These are phyloP conservation scores for Eira barbara DNA, from an alignment of 2,113 vertebrate genomes.

Conservation along the genomic window DNA sequence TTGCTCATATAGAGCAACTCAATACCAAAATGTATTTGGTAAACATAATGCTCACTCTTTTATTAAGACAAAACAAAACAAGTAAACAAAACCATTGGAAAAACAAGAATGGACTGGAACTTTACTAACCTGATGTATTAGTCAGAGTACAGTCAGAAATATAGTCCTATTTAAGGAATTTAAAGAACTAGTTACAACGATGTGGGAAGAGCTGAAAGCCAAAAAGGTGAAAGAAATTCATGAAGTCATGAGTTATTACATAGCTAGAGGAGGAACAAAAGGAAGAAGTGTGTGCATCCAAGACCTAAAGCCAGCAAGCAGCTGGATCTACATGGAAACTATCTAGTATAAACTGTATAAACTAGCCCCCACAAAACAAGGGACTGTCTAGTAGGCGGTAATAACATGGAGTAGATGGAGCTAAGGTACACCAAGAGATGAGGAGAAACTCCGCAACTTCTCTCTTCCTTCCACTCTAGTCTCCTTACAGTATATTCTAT, in stretches of 20 bases:
- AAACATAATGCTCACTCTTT: not conserved
- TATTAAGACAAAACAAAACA: slow-evolving; percentile 1
- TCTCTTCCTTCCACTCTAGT: not conserved
- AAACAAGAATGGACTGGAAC: not conserved
- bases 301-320: not conserved
- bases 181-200: not conserved
- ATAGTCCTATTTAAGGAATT: not conserved
- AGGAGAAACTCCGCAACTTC: not conserved
- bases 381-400: not conserved
- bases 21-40: not conserved
- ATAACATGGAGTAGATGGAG: not conserved
- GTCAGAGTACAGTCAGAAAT: not conserved
- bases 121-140: not conserved
- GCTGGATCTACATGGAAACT: not conserved
- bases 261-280: not conserved
- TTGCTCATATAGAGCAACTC: not conserved
- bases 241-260: not conserved
- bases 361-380: not conserved
- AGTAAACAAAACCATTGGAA: not conserved
- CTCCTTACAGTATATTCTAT: not conserved
- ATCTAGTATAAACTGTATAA: not conserved
- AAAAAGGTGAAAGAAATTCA: not conserved
- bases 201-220: not conserved
- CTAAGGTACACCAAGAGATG: not conserved
- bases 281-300: not conserved